Evolutionary conservation across 2,888 invertebrate genomes (phyloP), one percentile per base, ranked within the genome.

Genomic region (Melipona bicolor): DNA sequence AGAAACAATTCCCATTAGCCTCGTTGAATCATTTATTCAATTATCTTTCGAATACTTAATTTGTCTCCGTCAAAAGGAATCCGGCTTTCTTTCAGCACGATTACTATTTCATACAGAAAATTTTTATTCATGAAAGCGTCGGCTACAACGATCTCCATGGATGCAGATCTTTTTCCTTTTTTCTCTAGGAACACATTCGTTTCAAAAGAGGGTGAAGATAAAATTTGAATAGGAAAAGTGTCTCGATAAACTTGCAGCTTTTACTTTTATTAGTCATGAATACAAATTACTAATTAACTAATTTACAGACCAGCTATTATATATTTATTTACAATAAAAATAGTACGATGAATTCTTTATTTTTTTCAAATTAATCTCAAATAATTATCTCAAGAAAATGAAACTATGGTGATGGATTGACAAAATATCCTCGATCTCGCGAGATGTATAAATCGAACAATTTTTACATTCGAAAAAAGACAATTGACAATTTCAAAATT

Each of bases 61-160:
- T 73, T 11, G 50, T 17, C 21, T 9, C n/a, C 5, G 50, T 43
- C 24, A 4, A 56, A 73, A 65, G 59, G 13, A 24, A 32, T 54
- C 70, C 43, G 36, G 43, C 49, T 24, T 50, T 49, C 36, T 43
- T 62, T 21, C 50, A 19, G 15, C 21, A 17, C 70, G 56, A 73
- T 85, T 77, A 68, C 61, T 71, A 72, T 87, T 83, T 85, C 71
- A 71, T 50, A 56, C 61, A 69, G 67, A 64, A 72, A 69, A 85
- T 88, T 85, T 64, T 77, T 88, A 89, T 89, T 89, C 85, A 84
- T 75, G 81, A 72, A 75, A 78, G 78, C 50, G 49, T 64, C 54
- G 77, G 67, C 77, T 76, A 70, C 64, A 71, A 79, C 73, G 68
- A 78, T 78, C 81, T 79, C 72, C 79, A 64, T 73, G 61, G 71